Evolutionary conservation across 35 echinoderm and acorn worm genomes (phyloP).

Genomic region (Lytechinus variegatus): DNA sequence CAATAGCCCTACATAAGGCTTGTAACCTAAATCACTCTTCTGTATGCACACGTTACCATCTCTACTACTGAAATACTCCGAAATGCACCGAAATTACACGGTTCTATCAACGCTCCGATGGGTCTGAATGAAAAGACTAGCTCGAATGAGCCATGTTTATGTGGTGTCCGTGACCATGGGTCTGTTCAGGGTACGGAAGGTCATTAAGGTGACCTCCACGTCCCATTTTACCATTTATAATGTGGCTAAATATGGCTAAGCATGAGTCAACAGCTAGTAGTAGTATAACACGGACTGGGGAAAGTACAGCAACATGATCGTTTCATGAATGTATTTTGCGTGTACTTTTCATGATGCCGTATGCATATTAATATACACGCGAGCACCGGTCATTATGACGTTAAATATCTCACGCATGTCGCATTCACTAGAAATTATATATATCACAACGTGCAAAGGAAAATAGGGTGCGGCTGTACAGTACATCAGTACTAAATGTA

Average conservation of each 20-base stretch:
- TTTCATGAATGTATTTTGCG: conserved; percentile 15
- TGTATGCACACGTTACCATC: too few species aligned
- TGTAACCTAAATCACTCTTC: too few species aligned
- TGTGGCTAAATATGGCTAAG: conserved; percentile 40
- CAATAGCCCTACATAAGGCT: too few species aligned
- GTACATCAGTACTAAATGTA: not conserved
- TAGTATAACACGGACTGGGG: not conserved
- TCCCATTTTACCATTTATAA: conserved; percentile 24
- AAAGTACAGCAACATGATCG: conserved; percentile 23
- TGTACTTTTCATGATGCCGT: not conserved
- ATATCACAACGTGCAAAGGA: not conserved
- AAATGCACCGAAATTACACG: too few species aligned
- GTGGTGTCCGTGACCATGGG: conserved; percentile 36
- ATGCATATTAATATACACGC: not conserved
- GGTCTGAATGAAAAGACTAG: not conserved
- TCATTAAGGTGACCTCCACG: conserved; percentile 30
- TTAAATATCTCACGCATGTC: not conserved
- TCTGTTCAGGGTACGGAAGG: conserved; percentile 16
- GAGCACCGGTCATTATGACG: not conserved
- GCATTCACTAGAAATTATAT: not conserved
- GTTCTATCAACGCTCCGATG: not conserved
- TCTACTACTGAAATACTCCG: too few species aligned
- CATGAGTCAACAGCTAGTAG: conserved; percentile 15
- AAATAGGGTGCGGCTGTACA: not conserved
- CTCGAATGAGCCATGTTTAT: conserved; percentile 10